Conservation (phyloP, 2,888 invertebrate species). For the Dendrolimus houi region DNA sequence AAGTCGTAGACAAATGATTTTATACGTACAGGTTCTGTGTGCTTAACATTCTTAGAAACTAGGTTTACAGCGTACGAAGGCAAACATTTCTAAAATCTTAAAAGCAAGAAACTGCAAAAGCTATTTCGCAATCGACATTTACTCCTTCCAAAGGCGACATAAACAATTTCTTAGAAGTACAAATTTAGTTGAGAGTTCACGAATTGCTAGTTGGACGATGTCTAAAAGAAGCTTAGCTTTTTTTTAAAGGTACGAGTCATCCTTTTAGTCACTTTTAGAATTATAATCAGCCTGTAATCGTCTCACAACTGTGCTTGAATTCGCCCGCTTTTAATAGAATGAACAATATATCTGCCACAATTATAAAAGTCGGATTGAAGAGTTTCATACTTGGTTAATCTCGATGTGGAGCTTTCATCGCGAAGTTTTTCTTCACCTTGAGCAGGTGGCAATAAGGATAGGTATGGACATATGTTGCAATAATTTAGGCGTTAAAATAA, state of each 20-base stretch:
- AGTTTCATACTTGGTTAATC: no score
- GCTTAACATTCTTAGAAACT: conserved; percentile 41
- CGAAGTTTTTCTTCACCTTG: no score
- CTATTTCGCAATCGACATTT: conserved; percentile 57
- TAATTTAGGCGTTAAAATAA: no score
- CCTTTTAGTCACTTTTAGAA: neutral
- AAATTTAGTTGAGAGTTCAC: conserved; percentile 34
- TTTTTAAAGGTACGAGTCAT: conserved; percentile 1
- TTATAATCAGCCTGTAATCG: no score
- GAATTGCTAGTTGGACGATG: conserved; percentile 19
- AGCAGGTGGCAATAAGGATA: no score
- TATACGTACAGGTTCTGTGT: conserved; percentile 18
- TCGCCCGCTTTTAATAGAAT: no score
- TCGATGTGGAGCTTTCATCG: no score
- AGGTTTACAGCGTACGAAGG: conserved; percentile 64
- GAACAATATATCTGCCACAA: no score
- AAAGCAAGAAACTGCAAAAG: conserved; percentile 41
- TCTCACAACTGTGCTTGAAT: no score
- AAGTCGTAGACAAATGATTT: conserved; percentile 13
- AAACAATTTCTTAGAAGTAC: conserved; percentile 55
- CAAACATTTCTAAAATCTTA: conserved; percentile 63
- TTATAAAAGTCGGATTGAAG: no score
- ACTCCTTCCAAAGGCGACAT: conserved; percentile 50
- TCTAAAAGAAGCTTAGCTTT: conserved; percentile 28
- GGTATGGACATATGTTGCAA: no score